Percentiles rank a stretch among this genome's conserved stretches.
Conservation (phyloP, 2,888 invertebrate genomes). For the Chesias legatella region DNA sequence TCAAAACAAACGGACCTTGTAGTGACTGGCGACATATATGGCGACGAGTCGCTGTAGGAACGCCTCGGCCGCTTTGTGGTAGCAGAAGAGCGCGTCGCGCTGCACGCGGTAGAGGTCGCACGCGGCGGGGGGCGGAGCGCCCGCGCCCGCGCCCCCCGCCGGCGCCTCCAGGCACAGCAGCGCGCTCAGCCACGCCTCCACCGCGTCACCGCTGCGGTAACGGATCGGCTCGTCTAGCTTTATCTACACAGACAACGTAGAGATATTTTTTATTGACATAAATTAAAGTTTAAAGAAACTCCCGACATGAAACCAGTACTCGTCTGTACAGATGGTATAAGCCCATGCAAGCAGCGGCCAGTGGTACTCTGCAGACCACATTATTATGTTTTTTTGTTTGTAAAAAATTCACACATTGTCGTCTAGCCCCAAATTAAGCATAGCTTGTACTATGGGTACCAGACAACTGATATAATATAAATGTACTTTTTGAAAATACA, state of each 20-base stretch:
- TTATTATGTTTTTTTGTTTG: too few species aligned
- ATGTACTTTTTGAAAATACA: too few species aligned
- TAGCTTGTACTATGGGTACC: too few species aligned
- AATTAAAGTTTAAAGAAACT: too few species aligned
- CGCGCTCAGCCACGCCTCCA: constrained; percentile 95
- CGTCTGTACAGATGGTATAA: too few species aligned
- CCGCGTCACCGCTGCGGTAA: constrained; percentile 91
- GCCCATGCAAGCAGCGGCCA: too few species aligned
- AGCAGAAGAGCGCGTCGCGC: constrained; percentile 96
- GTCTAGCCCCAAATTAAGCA: too few species aligned
- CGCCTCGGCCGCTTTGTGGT: constrained; percentile 94
- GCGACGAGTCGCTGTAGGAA: constrained; percentile 96
- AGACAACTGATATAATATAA: too few species aligned
- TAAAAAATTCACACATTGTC: too few species aligned
- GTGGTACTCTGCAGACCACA: too few species aligned
- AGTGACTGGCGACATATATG: constrained; percentile 98
- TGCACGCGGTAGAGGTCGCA: constrained; percentile 94
- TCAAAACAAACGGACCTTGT: constrained; percentile 91
- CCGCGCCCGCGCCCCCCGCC: constrained; percentile 83
- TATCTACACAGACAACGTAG: constrained; percentile 76
- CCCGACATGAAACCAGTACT: too few species aligned
- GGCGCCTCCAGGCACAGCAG: constrained; percentile 95
- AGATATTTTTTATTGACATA: too few species aligned
- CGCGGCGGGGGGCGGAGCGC: constrained; percentile 92
- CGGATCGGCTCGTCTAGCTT: constrained; percentile 96